phyloP scores from a whole-genome alignment of 2,113 vertebrate genomes.

The Riparia riparia region DNA sequence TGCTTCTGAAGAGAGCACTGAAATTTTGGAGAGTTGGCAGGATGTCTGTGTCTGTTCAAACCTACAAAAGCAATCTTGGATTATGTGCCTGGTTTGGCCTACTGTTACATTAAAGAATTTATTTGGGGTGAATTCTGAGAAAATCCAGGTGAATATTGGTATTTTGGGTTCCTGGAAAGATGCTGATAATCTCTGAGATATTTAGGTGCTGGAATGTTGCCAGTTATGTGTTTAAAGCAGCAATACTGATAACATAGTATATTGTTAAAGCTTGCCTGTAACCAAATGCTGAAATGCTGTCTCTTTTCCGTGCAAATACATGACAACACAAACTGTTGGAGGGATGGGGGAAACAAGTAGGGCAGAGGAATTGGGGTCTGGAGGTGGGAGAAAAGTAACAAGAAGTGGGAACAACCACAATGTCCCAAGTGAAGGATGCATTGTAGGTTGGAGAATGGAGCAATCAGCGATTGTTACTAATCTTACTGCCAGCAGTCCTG shows the following conservation, averaged over 20 bases:
- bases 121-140: neutral
- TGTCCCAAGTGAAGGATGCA: neutral
- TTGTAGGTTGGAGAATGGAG: neutral
- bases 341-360: neutral
- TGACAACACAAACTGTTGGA: neutral
- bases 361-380: neutral
- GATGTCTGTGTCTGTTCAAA: neutral
- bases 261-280: neutral
- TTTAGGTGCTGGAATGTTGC: neutral
- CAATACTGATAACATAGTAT: accelerated
- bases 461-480: neutral
- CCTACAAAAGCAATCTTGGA: neutral
- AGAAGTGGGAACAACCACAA: neutral
- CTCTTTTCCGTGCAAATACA: neutral
- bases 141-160: neutral
- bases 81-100: neutral
- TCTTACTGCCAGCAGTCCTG: neutral
- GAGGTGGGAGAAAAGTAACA: accelerated
- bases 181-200: neutral
- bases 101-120: neutral
- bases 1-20: neutral
- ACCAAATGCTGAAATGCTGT: neutral
- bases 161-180: neutral
- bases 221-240: neutral
- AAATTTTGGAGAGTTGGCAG: neutral